Percentiles rank a stretch among this genome's conserved stretches.
phyloP scores from a whole-genome alignment of 2,797 vertebrate genomes.

The Eulemur coronatus region DNA sequence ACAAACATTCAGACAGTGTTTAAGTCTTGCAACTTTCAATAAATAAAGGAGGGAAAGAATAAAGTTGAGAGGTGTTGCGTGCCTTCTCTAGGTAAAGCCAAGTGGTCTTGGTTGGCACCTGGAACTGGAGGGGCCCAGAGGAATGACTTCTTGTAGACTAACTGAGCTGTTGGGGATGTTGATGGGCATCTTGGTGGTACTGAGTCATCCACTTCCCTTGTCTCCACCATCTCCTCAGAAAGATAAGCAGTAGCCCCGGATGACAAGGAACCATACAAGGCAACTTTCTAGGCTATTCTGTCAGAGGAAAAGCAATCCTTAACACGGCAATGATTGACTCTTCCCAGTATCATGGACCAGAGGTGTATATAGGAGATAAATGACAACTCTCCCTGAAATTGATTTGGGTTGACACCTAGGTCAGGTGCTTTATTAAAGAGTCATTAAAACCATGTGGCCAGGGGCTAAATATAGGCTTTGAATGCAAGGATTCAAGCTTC shows the following conservation, averaged over 20 bases:
- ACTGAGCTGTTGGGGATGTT: background rate
- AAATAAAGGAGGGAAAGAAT: background rate
- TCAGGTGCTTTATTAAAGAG: conserved; percentile 24
- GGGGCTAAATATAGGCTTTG: background rate
- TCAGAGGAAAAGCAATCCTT: conserved; percentile 12
- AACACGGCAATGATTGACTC: background rate
- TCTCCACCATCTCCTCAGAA: background rate
- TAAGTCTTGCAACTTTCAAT: background rate
- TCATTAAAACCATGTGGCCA: background rate
- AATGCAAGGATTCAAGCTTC: background rate
- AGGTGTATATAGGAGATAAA: background rate
- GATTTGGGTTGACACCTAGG: background rate
- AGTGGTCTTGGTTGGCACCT: background rate
- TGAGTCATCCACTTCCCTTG: background rate
- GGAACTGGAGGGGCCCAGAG: background rate
- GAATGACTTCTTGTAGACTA: background rate
- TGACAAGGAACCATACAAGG: background rate
- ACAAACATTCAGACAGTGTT: background rate
- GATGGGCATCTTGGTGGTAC: background rate
- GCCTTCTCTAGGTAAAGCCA: background rate
- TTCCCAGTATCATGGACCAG: background rate
- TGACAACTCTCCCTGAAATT: conserved; percentile 34
- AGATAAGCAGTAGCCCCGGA: background rate
- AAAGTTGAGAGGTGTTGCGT: background rate
- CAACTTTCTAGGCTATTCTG: background rate